Base-by-base conservation (phyloP, 1,140 invertebrate species). In the Chelonus insularis region DNA sequence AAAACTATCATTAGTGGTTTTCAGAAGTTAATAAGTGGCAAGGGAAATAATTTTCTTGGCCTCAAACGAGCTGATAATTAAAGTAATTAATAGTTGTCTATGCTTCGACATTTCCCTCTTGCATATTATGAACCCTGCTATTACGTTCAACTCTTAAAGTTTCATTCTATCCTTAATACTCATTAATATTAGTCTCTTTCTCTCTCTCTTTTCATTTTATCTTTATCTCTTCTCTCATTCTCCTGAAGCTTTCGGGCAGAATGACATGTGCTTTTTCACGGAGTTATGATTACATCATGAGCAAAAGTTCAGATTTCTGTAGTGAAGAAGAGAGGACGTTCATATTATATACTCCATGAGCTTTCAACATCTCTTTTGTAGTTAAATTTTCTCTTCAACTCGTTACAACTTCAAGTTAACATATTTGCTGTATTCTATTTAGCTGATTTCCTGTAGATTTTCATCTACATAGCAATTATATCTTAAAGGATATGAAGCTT, bases 71-170 rank as follows among this genome's bases (percentile, higher is more conserved):
- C 12, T 8, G 8, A 43, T 43, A 43, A 43, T 43, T 43, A 43
- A 43, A 43, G 12, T 16, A 43, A 43, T 43, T 43, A 43, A 43
- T 43, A 43, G 41, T 18, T 18, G 41, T 43, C 41, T 43, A 7
- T 14, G 14, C 18, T 16, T 43, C 41, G 41, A 43, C 41, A 18
- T 43, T 43, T 18, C n/a, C 41, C 14, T 43, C 16, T 18, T 43
- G 41, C 12, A 43, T 16, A 43, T 43, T 16, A 16, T 16, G 41
- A 43, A 16, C 41, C 16, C 14, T 43, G 41, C 16, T 16, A 16
- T 43, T 43, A 43, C 41, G 16, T 16, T 16, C 12, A 16, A 43
- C 41, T 43, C 41, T 2, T 16, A 14, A 18, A 14, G 14, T 16
- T 14, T 16, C 41, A 16, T 43, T 43, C 14, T 43, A 43, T 43